Conservation (phyloP, 2,797 vertebrate species). For the Intellagama lesueurii region DNA sequence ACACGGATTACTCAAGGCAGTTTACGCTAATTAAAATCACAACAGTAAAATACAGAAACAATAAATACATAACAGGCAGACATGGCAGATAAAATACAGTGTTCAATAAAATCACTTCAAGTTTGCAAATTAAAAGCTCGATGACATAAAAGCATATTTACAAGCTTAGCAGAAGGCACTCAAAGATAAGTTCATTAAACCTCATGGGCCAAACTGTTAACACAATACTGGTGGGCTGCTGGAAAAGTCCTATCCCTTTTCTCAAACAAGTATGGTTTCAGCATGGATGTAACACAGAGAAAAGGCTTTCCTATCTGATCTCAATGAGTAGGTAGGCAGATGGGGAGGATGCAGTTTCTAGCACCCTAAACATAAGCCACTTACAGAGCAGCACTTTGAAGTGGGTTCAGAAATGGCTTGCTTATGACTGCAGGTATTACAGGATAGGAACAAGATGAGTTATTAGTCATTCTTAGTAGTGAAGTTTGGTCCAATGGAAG, state of each 20-base stretch:
- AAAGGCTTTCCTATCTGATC: neutral
- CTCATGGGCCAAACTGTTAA: neutral
- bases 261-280: neutral
- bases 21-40: neutral
- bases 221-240: neutral
- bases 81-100: neutral
- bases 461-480: neutral
- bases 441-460: too few relatives aligned
- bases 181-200: neutral
- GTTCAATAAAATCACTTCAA: constrained; percentile 1
- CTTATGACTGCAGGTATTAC: too few relatives aligned
- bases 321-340: neutral
- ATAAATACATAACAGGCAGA: neutral
- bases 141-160: neutral
- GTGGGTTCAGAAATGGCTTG: too few relatives aligned
- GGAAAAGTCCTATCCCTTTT: neutral
- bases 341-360: neutral
- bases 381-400: too few relatives aligned
- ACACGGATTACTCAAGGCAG: neutral
- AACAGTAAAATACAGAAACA: constrained; percentile 13
- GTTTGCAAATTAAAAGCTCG: neutral
- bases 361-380: neutral
- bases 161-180: neutral
- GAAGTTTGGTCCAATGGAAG: neutral
- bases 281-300: neutral